Evolutionary conservation across 2,797 vertebrate species (phyloP), one percentile per base, ranked within the genome.

Genomic region (Rhyacichthys aspro): DNA sequence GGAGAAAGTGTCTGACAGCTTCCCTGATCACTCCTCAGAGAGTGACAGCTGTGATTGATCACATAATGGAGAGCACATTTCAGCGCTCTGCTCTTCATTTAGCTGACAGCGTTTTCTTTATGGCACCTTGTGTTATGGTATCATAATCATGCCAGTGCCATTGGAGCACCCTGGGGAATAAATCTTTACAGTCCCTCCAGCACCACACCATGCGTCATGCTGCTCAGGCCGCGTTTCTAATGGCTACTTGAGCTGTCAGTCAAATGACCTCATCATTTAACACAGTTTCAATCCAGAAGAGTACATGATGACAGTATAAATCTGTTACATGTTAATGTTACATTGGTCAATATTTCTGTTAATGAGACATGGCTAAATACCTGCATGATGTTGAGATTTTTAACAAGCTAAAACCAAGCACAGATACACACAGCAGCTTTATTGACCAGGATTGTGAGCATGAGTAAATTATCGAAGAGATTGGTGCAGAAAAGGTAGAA

Each of bases 101-200:
- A 83, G 82, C 66, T 83, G 88, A 88, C 85, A 88, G 76, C 68
- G 46, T 82, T 86, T 86, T 83, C 83, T 88, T 87, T 86, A 86
- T 84, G 81, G 82, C 82, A 62, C 76, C 75, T 82, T 69, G 85
- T 88, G 87, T 88, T 88, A 81, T 86, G 87, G 68, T 81, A 85
- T 86, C 86, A 87, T 87, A 86, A 88, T 88, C 84, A 79, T 61
- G 64, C 55, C 73, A 41, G 53, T 7, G 78, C 59, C 34, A 9
- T 61, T 1, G 49, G 60, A 76, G 70, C 12, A 10, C 60, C 67
- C 2, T 12, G 43, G 67, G 34, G 66, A 67, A 86, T 87, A 85
- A 85, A 88, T 88, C 85, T 80, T 81, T 55, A 46, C 78, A 75
- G 83, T 55, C 62, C 23, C 33, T 16, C 19, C 17, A 6, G 17